Evolutionary conservation across 1,140 invertebrate genomes (phyloP).

Genomic region (Neotoxoptera formosana): DNA sequence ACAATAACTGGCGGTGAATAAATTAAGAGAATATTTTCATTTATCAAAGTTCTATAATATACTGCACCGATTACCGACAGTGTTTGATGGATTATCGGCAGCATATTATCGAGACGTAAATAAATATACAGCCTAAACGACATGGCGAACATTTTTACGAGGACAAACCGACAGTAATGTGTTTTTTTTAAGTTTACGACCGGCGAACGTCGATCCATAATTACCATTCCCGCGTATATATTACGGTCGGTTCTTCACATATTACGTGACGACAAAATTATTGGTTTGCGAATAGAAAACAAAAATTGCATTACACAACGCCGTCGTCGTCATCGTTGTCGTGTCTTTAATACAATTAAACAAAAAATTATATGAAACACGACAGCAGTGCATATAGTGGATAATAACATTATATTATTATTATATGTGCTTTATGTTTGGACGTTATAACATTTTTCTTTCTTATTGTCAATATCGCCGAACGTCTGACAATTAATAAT

Average conservation of each 20-base stretch:
- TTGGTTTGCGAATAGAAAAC: slow-evolving; percentile 3
- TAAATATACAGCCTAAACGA: neutral
- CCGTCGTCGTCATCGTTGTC: neutral
- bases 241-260: neutral
- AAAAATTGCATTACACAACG: neutral
- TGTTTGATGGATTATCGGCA: too few relatives aligned
- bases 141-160: neutral
- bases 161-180: neutral
- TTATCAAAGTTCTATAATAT: neutral
- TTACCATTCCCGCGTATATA: neutral
- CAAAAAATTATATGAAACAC: neutral
- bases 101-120: too few relatives aligned
- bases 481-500: slow-evolving; percentile 16
- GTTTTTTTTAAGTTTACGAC: neutral
- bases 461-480: neutral
- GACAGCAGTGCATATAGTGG: neutral
- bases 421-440: neutral
- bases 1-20: neutral
- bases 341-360: neutral
- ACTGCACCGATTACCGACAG: neutral
- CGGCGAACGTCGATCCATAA: neutral
- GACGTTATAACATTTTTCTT: neutral
- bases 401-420: slow-evolving; percentile 11
- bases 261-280: slow-evolving; percentile 26
- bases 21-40: neutral